Base-by-base conservation (phyloP, 2,888 invertebrate species). In the Pammene aurita region DNA sequence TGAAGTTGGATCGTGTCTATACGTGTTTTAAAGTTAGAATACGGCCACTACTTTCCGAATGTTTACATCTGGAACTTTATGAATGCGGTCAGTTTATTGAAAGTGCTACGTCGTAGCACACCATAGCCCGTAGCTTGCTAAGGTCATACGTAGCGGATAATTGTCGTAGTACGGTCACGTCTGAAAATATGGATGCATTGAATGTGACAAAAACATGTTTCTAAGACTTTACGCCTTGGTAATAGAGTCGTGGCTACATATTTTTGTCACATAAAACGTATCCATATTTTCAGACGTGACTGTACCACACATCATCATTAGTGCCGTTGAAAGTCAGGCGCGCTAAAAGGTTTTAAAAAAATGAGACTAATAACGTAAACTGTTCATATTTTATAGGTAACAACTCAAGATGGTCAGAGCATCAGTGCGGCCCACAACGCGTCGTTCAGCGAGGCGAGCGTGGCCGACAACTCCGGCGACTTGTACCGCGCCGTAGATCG, bases 391-490 rank as follows among this genome's bases (percentile, higher is more conserved):
- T 54, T 70, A 0, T 93, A 96, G 95, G 95, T 96, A 69, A 93
- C 95, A 55, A 95, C 95, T 80, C 93, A 94, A 67, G 96, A 96
- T 81, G 96, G 96, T 16, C 94, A 95, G 76, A 92, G 94, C 38
- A 83, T 95, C 46, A 95, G 96, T 52, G 93, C 95, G 50, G 94
- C 95, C 68, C 93, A 95, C 82, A 94, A 95, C 18, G 95, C 95
- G 74, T 95, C 95, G 61, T 96, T 96, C 88, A 95, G 95, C 86
- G 96, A 96, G 86, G 95, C 96, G n/a, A 96, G 96, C 26, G 96
- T 96, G 7, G 96, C 96, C 0, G 96, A 96, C 84, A 96, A 96
- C 86, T 95, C 95, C 34, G 94, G 95, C 14, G 94, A 95, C 76
- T 94, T 96, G 56, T 96, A 96, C 86, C 94, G 95, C 58, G 95